phyloP scores from a whole-genome alignment of 1,140 invertebrate species.

The Nephila pilipes region DNA sequence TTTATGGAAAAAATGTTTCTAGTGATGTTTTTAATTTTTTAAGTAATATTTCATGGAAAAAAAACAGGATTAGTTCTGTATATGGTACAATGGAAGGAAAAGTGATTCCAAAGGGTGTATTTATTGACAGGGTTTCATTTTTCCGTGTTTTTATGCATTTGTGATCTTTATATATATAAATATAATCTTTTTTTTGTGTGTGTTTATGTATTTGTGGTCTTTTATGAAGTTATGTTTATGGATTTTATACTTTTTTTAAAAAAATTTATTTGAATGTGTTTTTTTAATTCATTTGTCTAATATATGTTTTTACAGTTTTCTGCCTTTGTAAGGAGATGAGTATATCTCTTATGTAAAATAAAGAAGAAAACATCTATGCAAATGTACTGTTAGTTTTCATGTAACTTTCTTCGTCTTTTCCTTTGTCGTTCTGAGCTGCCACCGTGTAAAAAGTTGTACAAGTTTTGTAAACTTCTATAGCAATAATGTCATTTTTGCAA shows the following conservation, averaged over 20 bases:
- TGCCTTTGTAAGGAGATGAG: conserved; percentile 5
- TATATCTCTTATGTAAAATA: conserved; percentile 59
- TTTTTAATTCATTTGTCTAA: not conserved
- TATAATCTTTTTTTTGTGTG: not conserved
- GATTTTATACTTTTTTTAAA: not conserved
- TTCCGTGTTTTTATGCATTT: no score
- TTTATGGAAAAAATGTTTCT: not conserved
- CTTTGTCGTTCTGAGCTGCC: conserved; percentile 61
- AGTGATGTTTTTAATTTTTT: no score
- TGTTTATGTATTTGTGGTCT: not conserved
- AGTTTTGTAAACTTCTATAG: conserved; percentile 52
- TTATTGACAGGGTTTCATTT: not conserved
- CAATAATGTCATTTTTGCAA: conserved; percentile 47
- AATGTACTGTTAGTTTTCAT: conserved; percentile 65
- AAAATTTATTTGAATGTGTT: not conserved
- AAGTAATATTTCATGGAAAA: no score
- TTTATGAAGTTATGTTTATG: not conserved
- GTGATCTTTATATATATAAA: not conserved
- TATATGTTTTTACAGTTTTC: not conserved
- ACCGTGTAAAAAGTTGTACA: conserved; percentile 53
- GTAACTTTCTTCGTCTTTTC: conserved; percentile 49
- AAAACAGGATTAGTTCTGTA: no score
- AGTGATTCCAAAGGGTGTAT: not conserved
- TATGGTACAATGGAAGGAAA: not conserved
- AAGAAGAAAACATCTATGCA: conserved; percentile 69